Conservation (phyloP, 2,113 vertebrate species). For the Dicentrarchus labrax region DNA sequence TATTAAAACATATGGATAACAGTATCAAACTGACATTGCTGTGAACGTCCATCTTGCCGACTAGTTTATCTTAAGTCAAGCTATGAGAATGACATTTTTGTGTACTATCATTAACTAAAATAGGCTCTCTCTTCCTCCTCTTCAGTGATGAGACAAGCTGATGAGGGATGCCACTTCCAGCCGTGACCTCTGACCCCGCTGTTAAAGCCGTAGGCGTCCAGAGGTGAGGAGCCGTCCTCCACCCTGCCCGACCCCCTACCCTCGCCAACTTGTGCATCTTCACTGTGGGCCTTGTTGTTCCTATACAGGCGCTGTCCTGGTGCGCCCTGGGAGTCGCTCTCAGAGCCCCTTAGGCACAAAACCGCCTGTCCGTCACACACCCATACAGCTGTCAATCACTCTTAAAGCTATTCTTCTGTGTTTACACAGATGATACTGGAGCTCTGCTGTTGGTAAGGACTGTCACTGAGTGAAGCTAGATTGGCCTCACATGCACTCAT, state of each 20-base stretch:
- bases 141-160: constrained; percentile 43
- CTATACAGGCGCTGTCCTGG: constrained; percentile 65
- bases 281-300: constrained; percentile 66
- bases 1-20: too few relatives aligned
- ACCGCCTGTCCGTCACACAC: constrained; percentile 77
- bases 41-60: neutral
- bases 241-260: constrained; percentile 53
- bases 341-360: constrained; percentile 66
- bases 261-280: constrained; percentile 56
- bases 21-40: too few relatives aligned
- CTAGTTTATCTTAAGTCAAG: too few relatives aligned
- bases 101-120: neutral
- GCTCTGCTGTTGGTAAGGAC: constrained; percentile 19
- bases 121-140: neutral
- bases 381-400: constrained; percentile 82
- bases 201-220: constrained; percentile 65
- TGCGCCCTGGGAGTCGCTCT: constrained; percentile 68
- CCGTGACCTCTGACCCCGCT: constrained; percentile 74
- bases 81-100: too few relatives aligned
- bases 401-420: neutral
- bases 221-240: constrained; percentile 53
- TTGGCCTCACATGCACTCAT: constrained; percentile 13
- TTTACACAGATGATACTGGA: constrained; percentile 23
- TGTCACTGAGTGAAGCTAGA: constrained; percentile 11
- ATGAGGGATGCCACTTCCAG: constrained; percentile 72